A percentile compares a stretch with the other conserved stretches of the same genome.
phyloP scores from a whole-genome alignment of 53 echinoderm and acorn worm species.

The Patiria pectinifera region DNA sequence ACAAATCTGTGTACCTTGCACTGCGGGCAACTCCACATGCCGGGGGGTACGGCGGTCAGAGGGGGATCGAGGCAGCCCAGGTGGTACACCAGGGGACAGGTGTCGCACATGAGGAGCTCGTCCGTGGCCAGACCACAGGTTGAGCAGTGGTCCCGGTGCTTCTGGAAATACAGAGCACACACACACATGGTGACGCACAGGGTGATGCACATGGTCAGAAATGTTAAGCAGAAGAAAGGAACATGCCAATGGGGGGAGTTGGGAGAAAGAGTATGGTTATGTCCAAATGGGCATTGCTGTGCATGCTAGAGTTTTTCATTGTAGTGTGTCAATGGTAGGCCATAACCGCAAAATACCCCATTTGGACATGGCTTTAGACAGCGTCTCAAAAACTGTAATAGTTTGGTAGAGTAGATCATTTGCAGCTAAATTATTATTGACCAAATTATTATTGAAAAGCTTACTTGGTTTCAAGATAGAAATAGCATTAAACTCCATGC shows the following conservation, averaged over 20 bases:
- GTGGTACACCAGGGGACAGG: conserved; percentile 96
- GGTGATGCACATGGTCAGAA: conserved; percentile 23
- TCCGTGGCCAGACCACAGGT: conserved; percentile 83
- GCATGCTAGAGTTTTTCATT: no score
- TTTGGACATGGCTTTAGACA: no score
- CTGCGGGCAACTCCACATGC: conserved; percentile 96
- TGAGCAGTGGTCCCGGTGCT: conserved; percentile 93
- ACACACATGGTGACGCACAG: conserved; percentile 13
- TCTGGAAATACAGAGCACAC: conserved; percentile 64
- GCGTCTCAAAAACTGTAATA: no score
- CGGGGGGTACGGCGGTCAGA: conserved; percentile 86
- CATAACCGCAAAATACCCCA: no score
- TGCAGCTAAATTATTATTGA: no score
- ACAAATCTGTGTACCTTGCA: conserved; percentile 82
- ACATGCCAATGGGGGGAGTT: background rate
- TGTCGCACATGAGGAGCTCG: conserved; percentile 94
- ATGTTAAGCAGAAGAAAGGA: background rate
- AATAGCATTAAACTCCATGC: no score
- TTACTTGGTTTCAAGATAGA: no score
- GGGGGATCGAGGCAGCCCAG: conserved; percentile 94
- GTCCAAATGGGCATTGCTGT: no score
- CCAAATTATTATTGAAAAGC: no score
- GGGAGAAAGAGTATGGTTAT: no score
- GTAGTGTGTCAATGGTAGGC: no score
- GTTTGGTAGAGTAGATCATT: no score